These are phyloP conservation scores for Climacteris rufus DNA, from an alignment of 2,113 vertebrate genomes.

Conservation along the genomic window DNA sequence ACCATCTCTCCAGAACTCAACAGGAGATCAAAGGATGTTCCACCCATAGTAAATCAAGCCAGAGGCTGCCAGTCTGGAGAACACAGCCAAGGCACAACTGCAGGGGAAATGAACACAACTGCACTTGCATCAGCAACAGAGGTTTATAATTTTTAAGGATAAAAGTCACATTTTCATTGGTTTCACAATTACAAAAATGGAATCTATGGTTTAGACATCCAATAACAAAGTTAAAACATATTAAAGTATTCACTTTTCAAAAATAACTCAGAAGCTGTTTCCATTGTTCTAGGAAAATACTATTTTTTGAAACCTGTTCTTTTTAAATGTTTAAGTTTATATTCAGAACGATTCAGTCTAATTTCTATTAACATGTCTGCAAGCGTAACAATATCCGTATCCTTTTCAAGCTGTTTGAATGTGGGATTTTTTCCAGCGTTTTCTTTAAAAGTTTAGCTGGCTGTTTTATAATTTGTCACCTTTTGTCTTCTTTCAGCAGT, in stretches of 20 bases:
- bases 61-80: slow-evolving; percentile 29
- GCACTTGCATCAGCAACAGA: not conserved
- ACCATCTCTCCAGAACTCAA: slow-evolving; percentile 57
- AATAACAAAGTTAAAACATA: not conserved
- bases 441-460: slow-evolving; percentile 50
- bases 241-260: not conserved
- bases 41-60: slow-evolving; percentile 42
- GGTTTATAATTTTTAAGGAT: not conserved
- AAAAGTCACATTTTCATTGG: not conserved
- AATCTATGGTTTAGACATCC: not conserved
- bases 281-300: not conserved
- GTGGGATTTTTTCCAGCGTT: slow-evolving; percentile 19
- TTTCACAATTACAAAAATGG: not conserved
- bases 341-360: not conserved
- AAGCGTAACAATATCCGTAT: slow-evolving; percentile 13
- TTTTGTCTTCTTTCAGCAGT: slow-evolving; percentile 74
- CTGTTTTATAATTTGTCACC: slow-evolving; percentile 75
- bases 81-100: not conserved
- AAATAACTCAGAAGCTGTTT: not conserved
- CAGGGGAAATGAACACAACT: not conserved
- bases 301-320: not conserved
- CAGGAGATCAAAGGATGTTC: slow-evolving; percentile 60
- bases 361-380: slow-evolving; percentile 16
- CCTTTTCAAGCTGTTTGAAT: slow-evolving; percentile 36
- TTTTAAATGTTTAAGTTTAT: not conserved